Base-by-base conservation (phyloP, 2,888 invertebrate species). In the Melieria omissa region DNA sequence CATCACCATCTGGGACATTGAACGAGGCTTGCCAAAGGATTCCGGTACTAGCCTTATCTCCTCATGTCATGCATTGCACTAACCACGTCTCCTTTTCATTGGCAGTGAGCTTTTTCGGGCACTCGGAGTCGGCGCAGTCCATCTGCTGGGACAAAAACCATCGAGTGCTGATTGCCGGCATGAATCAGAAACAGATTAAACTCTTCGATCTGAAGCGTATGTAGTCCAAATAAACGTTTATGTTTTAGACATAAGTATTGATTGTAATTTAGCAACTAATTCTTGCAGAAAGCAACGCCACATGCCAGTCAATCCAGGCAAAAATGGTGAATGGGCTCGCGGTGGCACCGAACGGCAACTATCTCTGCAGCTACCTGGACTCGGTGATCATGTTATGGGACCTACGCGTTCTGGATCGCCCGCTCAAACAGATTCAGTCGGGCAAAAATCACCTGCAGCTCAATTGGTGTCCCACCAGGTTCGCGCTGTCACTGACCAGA, bases 181-280 rank as follows among this genome's bases (percentile, higher is more conserved):
- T 96, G 90, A 97, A 95, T 86, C 90, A 93, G 80, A 97, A 97
- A 81, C 91, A 93, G 80, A 91, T 98, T 58, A 95, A 95, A 86
- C 89, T 98, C 49, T 94, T 95, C 83, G 98, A 98, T 87, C 90
- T 97, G 5, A 89, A 97, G 90, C 96, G 97, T 95, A 86, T 82
- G 82, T 78, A 16, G n/a, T 5, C 12, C 61, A 8, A 46, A 58
- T 6, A 12, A 12, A 16, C 6, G 9, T 14, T 46, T 7, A 49
- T 0, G 14, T 12, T n/a, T 58, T 63, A 12, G 7, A 47, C 46
- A 42, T 45, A 45, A 0, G 47, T 12, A 12, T 71, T 52, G n/a
- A 14, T 4, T 9, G 10, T 55, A 5, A 49, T 8, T 42, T 42
- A 16, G 12, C 54, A 41, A 29, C 74, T 62, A 69, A 65, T 80